These are phyloP conservation scores for Cyanoramphus novaezelandiae DNA, from an alignment of 2,113 vertebrate species.

Conservation along the genomic window DNA sequence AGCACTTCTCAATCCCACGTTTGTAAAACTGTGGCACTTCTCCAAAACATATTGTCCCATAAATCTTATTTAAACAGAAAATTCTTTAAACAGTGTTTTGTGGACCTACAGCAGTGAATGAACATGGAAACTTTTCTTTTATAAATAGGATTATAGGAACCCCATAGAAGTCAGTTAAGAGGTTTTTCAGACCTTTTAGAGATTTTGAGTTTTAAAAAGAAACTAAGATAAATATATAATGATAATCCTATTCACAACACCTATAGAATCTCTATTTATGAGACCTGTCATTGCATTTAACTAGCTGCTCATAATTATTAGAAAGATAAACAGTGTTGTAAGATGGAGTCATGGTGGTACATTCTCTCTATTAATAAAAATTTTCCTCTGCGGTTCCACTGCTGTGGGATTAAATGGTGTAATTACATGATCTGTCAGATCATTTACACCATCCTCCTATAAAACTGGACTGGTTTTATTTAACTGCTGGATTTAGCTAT, in stretches of 20 bases:
- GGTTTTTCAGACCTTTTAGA: not conserved
- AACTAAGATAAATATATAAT: not conserved
- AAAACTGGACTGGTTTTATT: not conserved
- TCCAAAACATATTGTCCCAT: conserved; percentile 37
- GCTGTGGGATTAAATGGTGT: not conserved
- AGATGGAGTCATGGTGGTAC: not conserved
- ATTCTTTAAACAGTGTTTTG: conserved; percentile 17
- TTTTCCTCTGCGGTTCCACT: not conserved
- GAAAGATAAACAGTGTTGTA: not conserved
- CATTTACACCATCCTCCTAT: not conserved
- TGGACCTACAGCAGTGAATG: conserved; percentile 34
- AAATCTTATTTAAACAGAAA: conserved; percentile 40
- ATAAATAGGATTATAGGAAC: conserved; percentile 39
- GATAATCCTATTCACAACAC: not conserved
- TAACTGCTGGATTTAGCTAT: not conserved
- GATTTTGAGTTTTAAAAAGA: not conserved
- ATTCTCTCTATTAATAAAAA: not conserved
- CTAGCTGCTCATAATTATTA: not conserved
- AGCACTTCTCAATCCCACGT: not conserved
- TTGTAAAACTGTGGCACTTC: conserved; percentile 21
- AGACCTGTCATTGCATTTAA: not conserved
- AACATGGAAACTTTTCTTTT: conserved; percentile 43
- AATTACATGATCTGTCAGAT: not conserved
- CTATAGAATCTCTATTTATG: not conserved
- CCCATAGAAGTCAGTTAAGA: not conserved